Percentiles rank a stretch among this genome's conserved stretches.
These are phyloP conservation scores for Ciona savignyi DNA, from an alignment of 23 tunicate species.

Conservation along the genomic window DNA sequence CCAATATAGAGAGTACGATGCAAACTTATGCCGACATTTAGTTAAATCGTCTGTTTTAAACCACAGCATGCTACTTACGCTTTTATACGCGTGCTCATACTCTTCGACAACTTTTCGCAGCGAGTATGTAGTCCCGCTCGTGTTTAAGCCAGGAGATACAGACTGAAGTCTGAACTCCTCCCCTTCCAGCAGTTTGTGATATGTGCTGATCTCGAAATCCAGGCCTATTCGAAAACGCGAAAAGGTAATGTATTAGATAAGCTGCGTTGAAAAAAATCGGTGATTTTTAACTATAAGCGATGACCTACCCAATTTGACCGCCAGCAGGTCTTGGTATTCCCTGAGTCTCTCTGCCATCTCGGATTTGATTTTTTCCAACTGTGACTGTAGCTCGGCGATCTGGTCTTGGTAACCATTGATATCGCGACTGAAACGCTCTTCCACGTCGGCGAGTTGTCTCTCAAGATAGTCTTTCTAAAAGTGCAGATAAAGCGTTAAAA, in stretches of 20 bases:
- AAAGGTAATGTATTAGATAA: background rate
- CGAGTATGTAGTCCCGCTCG: slow-evolving; percentile 52
- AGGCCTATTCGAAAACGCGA: slow-evolving; percentile 17
- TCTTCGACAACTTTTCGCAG: slow-evolving; percentile 81
- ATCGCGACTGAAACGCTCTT: slow-evolving; percentile 89
- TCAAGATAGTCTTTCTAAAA: slow-evolving; percentile 97
- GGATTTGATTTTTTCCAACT: slow-evolving; percentile 89
- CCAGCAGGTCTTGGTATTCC: slow-evolving; percentile 96
- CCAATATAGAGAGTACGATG: too few species aligned
- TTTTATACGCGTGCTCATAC: slow-evolving; percentile 68
- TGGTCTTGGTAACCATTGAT: slow-evolving; percentile 93
- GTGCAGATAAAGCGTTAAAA: too few species aligned
- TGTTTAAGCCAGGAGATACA: slow-evolving; percentile 41
- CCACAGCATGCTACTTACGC: slow-evolving; percentile 48
- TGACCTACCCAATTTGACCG: slow-evolving; percentile 83
- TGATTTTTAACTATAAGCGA: too few species aligned
- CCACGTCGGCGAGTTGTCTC: slow-evolving; percentile 95
- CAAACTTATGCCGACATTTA: too few species aligned
- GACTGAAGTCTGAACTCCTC: slow-evolving; percentile 86
- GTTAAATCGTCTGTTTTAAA: too few species aligned
- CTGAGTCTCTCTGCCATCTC: slow-evolving; percentile 96
- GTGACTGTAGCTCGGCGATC: slow-evolving; percentile 72
- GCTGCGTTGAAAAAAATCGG: too few species aligned
- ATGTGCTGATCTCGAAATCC: slow-evolving; percentile 95
- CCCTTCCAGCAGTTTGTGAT: slow-evolving; percentile 92